A percentile compares a stretch with the other conserved stretches of the same genome.
Conservation (phyloP, 92 coral and sea anemone species). For the Epizoanthus rinbou region DNA sequence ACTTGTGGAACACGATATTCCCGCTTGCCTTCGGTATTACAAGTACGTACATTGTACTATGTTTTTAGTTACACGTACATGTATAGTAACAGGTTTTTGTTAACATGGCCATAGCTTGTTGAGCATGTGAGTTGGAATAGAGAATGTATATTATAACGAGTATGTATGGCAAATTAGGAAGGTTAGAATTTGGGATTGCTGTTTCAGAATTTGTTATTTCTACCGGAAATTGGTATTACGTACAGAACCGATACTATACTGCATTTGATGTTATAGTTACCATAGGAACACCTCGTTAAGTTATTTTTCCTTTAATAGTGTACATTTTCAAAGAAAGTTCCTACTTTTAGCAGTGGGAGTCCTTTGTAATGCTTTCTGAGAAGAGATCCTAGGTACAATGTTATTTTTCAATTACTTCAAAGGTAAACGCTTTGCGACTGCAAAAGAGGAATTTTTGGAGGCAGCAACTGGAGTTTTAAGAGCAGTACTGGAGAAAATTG, state of each 20-base stretch:
- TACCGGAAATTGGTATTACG: too few species aligned
- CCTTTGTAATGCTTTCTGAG: background rate
- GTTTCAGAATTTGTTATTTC: too few species aligned
- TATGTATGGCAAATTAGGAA: too few species aligned
- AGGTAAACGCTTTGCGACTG: conserved; percentile 38
- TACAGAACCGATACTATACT: too few species aligned
- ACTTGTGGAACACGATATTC: conserved; percentile 86
- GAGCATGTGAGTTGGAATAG: too few species aligned
- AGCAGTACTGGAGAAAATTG: conserved; percentile 88
- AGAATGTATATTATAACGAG: too few species aligned
- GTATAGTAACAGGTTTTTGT: background rate
- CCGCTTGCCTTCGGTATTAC: conserved; percentile 76
- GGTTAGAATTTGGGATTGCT: too few species aligned
- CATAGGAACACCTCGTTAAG: too few species aligned
- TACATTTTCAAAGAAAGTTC: too few species aligned
- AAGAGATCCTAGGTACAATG: background rate
- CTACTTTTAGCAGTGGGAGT: background rate
- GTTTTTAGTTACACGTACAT: background rate
- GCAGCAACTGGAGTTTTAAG: conserved; percentile 91
- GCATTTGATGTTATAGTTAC: too few species aligned
- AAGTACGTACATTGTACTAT: conserved; percentile 47
- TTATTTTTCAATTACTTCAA: background rate
- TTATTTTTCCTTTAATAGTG: too few species aligned
- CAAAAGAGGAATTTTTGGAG: conserved; percentile 85
- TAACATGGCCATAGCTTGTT: background rate